These are phyloP conservation scores for Pseudopipra pipra DNA, from an alignment of 2,113 vertebrate species.

Conservation along the genomic window DNA sequence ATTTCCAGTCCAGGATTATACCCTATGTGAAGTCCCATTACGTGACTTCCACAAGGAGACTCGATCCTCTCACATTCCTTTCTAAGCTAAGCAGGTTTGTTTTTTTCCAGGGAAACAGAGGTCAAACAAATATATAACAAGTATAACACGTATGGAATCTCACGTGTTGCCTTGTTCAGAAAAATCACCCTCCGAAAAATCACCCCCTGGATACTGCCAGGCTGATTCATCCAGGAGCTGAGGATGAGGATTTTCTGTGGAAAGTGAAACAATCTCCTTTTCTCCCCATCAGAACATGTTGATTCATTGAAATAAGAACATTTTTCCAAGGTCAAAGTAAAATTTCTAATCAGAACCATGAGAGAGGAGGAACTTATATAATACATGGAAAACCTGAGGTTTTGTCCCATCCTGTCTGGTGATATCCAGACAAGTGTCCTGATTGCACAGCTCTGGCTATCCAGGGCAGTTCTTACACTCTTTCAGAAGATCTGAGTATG, in stretches of 20 bases:
- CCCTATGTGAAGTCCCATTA: background rate
- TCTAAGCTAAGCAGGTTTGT: background rate
- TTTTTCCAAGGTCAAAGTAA: background rate
- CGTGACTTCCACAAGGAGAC: background rate
- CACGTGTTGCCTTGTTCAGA: background rate
- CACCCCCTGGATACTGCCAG: background rate
- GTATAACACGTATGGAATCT: background rate
- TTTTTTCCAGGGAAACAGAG: background rate
- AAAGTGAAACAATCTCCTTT: background rate
- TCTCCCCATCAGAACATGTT: background rate
- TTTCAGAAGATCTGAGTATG: background rate
- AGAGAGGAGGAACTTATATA: background rate
- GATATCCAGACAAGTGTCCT: background rate
- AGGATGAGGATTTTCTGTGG: background rate
- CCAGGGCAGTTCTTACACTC: background rate
- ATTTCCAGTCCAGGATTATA: background rate
- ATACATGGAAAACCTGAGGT: background rate
- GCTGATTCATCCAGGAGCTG: background rate
- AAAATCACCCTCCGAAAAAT: background rate
- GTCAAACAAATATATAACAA: background rate
- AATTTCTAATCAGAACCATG: background rate
- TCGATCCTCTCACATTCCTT: background rate
- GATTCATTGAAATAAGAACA: background rate
- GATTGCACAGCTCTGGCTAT: background rate
- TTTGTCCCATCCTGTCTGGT: background rate